Evolutionary conservation across 2,797 vertebrate genomes (phyloP).

Genomic region (Vultur gryphus): DNA sequence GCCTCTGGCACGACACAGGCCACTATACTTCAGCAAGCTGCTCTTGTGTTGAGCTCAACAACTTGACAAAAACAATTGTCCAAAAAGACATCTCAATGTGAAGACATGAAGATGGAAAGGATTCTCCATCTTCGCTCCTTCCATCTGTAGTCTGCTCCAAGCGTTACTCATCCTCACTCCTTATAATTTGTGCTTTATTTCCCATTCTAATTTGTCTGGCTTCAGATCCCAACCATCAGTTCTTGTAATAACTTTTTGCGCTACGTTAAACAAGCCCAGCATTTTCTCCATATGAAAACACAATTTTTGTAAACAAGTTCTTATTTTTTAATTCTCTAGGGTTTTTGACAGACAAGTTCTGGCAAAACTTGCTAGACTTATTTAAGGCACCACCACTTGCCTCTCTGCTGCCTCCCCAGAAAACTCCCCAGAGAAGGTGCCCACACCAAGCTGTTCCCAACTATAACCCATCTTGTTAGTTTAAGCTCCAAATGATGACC

Average conservation of each 20-base stretch:
- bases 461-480: neutral
- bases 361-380: neutral
- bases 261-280: neutral
- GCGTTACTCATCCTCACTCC: neutral
- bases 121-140: neutral
- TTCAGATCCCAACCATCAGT: neutral
- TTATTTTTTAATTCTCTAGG: neutral
- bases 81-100: neutral
- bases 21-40: neutral
- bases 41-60: neutral
- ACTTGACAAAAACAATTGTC: neutral
- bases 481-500: neutral
- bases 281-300: neutral
- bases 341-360: neutral
- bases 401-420: neutral
- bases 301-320: neutral
- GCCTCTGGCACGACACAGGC: neutral
- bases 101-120: neutral
- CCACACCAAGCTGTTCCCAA: neutral
- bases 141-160: neutral
- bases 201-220: conserved; percentile 12
- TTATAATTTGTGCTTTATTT: conserved; percentile 19
- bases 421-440: neutral
- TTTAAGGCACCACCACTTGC: neutral
- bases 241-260: neutral